Percentiles rank a stretch among this genome's conserved stretches.
Conservation (phyloP, 2,797 vertebrate genomes). For the Syngnathus acus region DNA sequence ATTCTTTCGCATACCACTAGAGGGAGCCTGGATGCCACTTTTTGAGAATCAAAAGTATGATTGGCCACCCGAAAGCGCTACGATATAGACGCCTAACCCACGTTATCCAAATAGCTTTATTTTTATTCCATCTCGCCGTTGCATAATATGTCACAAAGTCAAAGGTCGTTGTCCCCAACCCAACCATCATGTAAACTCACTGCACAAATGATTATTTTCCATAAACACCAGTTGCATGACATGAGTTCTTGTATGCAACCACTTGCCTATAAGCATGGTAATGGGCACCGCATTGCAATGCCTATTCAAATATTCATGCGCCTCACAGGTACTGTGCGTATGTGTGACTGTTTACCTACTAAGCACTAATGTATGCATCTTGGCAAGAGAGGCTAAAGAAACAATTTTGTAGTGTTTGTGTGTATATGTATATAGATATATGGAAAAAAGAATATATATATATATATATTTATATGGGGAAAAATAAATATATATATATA, state of each 20-base stretch:
- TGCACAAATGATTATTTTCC: constrained; percentile 17
- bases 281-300: background rate
- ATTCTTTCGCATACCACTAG: too few relatives aligned
- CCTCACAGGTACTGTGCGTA: background rate
- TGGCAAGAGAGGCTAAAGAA: background rate
- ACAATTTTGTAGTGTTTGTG: background rate
- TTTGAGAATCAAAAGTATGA: too few relatives aligned
- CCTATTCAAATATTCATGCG: constrained; percentile 3
- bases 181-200: background rate
- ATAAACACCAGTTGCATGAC: constrained; percentile 30
- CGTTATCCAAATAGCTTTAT: background rate
- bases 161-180: background rate
- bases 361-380: background rate
- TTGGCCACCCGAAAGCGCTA: too few relatives aligned
- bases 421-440: too few relatives aligned
- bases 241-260: constrained; percentile 19
- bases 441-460: too few relatives aligned
- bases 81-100: background rate
- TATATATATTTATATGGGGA: too few relatives aligned
- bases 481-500: too few relatives aligned
- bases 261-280: constrained; percentile 34
- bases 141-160: background rate
- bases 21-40: too few relatives aligned
- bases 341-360: background rate
- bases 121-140: background rate